Percentiles rank a stretch among this genome's conserved stretches.
Conservation (phyloP, 2,797 vertebrate species). For the Melanotaenia boesemani region DNA sequence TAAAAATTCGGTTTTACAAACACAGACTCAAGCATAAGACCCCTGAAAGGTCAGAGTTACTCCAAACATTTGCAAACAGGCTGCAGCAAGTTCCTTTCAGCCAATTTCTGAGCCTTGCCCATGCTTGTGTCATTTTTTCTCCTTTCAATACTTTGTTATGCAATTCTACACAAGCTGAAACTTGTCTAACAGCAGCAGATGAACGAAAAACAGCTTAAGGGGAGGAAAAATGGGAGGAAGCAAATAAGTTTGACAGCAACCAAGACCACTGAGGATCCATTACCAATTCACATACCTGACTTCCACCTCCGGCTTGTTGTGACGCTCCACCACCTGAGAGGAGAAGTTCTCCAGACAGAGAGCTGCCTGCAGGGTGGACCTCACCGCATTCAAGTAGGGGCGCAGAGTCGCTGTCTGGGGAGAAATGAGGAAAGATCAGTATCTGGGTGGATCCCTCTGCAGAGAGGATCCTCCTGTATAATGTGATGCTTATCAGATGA, state of each 20-base stretch:
- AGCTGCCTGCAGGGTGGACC: conserved; percentile 95
- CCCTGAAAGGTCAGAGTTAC: not conserved
- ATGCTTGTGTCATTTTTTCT: conserved; percentile 35
- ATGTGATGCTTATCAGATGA: not conserved
- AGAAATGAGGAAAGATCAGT: not conserved
- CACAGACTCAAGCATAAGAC: not conserved
- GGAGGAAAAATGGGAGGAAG: conserved; percentile 17
- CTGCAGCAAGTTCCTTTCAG: conserved; percentile 21
- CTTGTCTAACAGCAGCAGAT: conserved; percentile 36
- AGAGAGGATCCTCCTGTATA: not conserved
- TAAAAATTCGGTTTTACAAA: too few relatives aligned
- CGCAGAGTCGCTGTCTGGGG: conserved; percentile 94
- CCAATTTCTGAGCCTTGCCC: conserved; percentile 18
- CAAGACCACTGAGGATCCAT: not conserved
- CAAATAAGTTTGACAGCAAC: not conserved
- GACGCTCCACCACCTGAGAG: conserved; percentile 97
- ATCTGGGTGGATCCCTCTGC: not conserved
- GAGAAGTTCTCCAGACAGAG: conserved; percentile 99
- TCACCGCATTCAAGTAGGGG: conserved; percentile 96
- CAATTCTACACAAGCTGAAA: conserved; percentile 57
- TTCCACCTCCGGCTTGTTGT: conserved; percentile 99
- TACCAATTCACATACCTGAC: conserved; percentile 88
- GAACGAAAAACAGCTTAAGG: conserved; percentile 22
- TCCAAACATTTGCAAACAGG: conserved; percentile 19
- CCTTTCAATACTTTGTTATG: conserved; percentile 27